phyloP scores from a whole-genome alignment of 2,797 vertebrate species.

The Lerista edwardsae region DNA sequence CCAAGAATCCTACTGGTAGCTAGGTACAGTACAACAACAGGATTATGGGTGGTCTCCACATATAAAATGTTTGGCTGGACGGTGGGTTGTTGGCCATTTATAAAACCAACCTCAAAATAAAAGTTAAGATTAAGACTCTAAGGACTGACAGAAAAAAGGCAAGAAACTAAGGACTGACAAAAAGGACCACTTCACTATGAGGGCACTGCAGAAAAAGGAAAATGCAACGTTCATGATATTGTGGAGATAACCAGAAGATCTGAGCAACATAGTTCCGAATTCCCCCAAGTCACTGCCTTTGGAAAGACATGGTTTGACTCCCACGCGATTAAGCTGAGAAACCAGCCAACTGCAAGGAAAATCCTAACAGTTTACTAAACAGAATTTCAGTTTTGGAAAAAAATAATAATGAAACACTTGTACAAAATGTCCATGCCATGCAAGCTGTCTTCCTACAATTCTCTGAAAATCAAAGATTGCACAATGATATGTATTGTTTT shows the following conservation, averaged over 20 bases:
- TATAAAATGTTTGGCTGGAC: slow-evolving; percentile 38
- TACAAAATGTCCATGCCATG: neutral
- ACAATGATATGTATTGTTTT: neutral
- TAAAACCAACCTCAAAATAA: neutral
- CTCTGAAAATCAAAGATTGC: neutral
- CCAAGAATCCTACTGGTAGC: neutral
- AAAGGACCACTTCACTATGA: neutral
- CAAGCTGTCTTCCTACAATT: neutral
- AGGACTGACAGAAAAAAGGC: slow-evolving; percentile 47
- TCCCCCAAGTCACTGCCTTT: slow-evolving; percentile 52
- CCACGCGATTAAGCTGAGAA: slow-evolving; percentile 61
- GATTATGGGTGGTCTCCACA: slow-evolving; percentile 52
- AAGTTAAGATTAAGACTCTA: neutral
- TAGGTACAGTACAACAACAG: slow-evolving; percentile 11
- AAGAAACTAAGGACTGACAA: neutral
- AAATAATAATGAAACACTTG: slow-evolving; percentile 21
- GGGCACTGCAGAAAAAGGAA: slow-evolving; percentile 40
- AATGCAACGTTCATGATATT: slow-evolving; percentile 53
- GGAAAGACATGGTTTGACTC: slow-evolving; percentile 48
- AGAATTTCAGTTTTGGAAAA: slow-evolving; percentile 36
- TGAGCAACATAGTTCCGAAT: slow-evolving; percentile 46
- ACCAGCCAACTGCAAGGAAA: slow-evolving; percentile 44
- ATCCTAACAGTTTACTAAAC: slow-evolving; percentile 51
- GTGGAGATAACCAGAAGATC: slow-evolving; percentile 5
- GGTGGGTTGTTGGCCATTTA: neutral